Conservation (phyloP, 2,113 vertebrate genomes). For the Danio rerio region DNA sequence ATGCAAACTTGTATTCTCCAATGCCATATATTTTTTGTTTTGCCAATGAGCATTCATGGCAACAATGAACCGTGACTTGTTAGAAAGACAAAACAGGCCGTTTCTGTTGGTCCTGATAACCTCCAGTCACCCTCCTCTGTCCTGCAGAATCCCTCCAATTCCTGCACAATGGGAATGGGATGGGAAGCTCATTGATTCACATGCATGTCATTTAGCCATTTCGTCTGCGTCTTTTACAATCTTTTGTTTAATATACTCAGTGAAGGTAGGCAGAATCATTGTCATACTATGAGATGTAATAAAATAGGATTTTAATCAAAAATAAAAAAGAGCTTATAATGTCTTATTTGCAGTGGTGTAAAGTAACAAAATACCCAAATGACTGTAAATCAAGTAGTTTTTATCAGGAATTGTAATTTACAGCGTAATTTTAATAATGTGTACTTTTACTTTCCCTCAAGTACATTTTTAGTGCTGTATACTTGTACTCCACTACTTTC, state of each 20-base stretch:
- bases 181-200: slow-evolving; percentile 9
- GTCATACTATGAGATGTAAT: neutral
- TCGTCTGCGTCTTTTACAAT: neutral
- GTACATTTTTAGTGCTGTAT: too few species aligned
- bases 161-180: slow-evolving; percentile 42
- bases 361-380: too few species aligned
- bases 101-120: slow-evolving; percentile 46
- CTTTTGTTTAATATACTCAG: neutral
- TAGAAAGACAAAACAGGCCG: slow-evolving; percentile 29
- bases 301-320: neutral
- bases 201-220: neutral
- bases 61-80: neutral
- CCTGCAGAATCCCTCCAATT: slow-evolving; percentile 41
- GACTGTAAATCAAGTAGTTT: too few species aligned
- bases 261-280: neutral
- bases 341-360: too few species aligned
- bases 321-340: too few species aligned
- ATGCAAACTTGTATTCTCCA: neutral
- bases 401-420: too few species aligned
- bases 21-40: too few species aligned
- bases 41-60: too few species aligned
- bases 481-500: too few species aligned
- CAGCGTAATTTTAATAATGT: too few species aligned
- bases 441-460: too few species aligned
- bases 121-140: neutral